These are phyloP conservation scores for Drosophila kohkoa DNA, from an alignment of 1,140 invertebrate genomes.

Conservation along the genomic window DNA sequence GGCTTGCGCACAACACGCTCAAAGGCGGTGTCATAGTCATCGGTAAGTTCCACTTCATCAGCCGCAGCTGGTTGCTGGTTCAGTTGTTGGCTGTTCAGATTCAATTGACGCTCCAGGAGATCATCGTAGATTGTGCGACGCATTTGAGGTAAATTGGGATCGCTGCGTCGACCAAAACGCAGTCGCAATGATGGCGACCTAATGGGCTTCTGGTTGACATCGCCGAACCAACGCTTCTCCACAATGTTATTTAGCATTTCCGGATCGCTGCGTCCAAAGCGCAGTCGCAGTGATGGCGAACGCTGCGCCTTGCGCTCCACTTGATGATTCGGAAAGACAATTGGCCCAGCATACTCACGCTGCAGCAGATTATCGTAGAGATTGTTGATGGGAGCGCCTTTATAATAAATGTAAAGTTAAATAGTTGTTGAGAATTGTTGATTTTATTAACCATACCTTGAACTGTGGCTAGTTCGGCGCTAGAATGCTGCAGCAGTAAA, in stretches of 20 bases:
- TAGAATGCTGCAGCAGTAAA: conserved; percentile 37
- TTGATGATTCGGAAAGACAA: conserved; percentile 86
- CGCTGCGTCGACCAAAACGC: conserved; percentile 88
- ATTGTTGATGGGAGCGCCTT: conserved; percentile 65
- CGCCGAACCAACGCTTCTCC: conserved; percentile 82
- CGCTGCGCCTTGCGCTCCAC: conserved; percentile 90
- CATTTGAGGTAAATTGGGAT: conserved; percentile 86
- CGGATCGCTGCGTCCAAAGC: conserved; percentile 91
- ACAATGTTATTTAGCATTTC: conserved; percentile 66
- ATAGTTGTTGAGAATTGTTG: no score
- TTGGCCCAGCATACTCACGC: conserved; percentile 79
- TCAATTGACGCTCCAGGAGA: conserved; percentile 67
- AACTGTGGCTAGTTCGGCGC: conserved; percentile 48
- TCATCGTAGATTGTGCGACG: conserved; percentile 69
- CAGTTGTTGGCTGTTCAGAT: conserved; percentile 53
- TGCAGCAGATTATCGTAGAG: conserved; percentile 81
- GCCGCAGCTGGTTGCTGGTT: conserved; percentile 17
- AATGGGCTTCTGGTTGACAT: conserved; percentile 85
- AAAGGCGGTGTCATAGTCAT: conserved; percentile 56
- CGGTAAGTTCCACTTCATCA: conserved; percentile 43
- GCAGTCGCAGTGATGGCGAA: conserved; percentile 88
- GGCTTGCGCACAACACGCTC: conserved; percentile 75
- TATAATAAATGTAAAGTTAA: not conserved
- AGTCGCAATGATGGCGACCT: conserved; percentile 88
- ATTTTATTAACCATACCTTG: conserved; percentile 36